Evolutionary conservation across 2,113 vertebrate genomes (phyloP).

Genomic region (Natator depressus): DNA sequence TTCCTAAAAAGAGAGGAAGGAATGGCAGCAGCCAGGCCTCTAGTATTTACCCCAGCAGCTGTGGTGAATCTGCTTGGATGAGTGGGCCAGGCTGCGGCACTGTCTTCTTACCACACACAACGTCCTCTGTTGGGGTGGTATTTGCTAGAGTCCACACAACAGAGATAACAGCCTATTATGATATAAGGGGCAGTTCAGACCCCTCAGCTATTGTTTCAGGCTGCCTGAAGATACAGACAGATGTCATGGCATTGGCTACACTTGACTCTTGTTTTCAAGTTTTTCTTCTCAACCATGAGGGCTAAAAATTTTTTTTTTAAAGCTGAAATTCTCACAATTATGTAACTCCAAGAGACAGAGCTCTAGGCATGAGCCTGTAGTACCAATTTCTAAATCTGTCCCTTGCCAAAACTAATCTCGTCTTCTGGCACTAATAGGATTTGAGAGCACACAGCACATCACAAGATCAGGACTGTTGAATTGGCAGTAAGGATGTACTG

Average conservation of each 20-base stretch:
- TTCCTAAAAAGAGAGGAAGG: background rate
- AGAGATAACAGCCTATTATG: background rate
- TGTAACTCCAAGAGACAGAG: background rate
- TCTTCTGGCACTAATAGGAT: background rate
- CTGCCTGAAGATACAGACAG: background rate
- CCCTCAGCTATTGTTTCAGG: background rate
- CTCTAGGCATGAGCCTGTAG: background rate
- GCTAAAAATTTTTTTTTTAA: background rate
- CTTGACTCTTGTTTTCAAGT: background rate
- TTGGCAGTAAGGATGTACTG: background rate
- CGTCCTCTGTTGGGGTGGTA: background rate
- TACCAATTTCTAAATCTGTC: background rate
- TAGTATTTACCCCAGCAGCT: background rate
- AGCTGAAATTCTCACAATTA: background rate
- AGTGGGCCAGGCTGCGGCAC: background rate
- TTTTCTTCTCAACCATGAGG: background rate
- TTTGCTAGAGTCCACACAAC: background rate
- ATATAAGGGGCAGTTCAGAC: background rate
- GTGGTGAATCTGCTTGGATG: background rate
- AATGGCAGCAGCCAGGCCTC: background rate
- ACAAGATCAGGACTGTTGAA: background rate
- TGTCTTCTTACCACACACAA: background rate
- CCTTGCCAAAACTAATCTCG: accelerated
- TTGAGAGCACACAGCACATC: background rate
- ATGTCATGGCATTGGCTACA: background rate